These are phyloP conservation scores for Neotoma lepida DNA, from an alignment of 2,113 vertebrate species.

Conservation along the genomic window DNA sequence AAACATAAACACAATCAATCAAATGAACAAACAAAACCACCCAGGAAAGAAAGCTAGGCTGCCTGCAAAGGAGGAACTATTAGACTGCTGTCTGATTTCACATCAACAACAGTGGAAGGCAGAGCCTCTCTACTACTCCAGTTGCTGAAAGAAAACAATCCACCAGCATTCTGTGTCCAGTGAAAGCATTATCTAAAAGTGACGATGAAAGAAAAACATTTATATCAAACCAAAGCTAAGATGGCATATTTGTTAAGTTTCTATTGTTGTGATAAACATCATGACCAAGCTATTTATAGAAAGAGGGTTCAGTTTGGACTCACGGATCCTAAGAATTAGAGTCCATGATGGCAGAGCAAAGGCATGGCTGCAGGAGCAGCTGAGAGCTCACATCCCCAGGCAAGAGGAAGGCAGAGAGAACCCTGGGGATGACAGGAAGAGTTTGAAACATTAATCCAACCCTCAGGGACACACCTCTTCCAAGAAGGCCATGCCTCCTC, in stretches of 20 bases:
- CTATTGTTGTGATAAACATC: neutral
- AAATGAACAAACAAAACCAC: neutral
- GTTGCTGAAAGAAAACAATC: slow-evolving; percentile 30
- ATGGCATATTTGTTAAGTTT: neutral
- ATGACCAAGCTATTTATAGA: neutral
- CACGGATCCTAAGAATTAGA: neutral
- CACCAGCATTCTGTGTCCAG: neutral
- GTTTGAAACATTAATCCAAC: neutral
- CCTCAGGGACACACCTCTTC: neutral
- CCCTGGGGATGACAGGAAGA: neutral
- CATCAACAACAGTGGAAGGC: neutral
- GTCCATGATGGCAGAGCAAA: neutral
- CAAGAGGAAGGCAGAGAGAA: neutral
- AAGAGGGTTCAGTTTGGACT: neutral
- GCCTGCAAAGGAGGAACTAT: neutral
- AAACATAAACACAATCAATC: neutral
- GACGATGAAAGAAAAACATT: slow-evolving; percentile 11
- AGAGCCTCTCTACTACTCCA: neutral
- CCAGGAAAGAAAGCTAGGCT: neutral
- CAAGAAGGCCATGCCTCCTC: neutral
- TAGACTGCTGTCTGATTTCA: slow-evolving; percentile 42
- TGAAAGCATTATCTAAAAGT: slow-evolving; percentile 30
- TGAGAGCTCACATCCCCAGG: neutral
- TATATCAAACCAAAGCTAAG: slow-evolving; percentile 27
- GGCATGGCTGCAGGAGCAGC: neutral